phyloP scores from a whole-genome alignment of 2,113 vertebrate species.

The Rhinolophus ferrumequinum region DNA sequence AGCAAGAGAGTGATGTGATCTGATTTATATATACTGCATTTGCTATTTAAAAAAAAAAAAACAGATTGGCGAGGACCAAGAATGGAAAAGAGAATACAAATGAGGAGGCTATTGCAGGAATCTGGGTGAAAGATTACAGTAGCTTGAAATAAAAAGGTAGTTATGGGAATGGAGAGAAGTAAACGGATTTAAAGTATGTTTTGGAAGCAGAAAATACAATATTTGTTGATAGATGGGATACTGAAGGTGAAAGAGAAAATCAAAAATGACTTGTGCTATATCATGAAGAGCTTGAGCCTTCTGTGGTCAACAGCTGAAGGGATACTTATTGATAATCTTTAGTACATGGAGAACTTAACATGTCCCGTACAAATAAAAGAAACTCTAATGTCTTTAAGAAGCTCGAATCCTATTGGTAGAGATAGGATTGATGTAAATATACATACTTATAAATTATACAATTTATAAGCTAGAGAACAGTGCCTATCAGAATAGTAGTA shows the following conservation, averaged over 20 bases:
- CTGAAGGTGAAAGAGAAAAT: background rate
- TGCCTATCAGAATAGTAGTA: background rate
- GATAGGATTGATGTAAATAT: background rate
- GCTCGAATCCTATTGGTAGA: background rate
- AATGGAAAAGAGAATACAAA: background rate
- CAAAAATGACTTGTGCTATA: background rate
- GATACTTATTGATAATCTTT: background rate
- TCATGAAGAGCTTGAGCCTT: background rate
- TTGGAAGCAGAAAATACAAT: conserved; percentile 6
- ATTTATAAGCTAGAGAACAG: background rate
- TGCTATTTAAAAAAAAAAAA: background rate
- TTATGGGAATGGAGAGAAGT: background rate
- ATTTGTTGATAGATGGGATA: background rate
- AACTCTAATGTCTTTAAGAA: background rate
- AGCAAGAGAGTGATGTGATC: background rate
- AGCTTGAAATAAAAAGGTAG: background rate
- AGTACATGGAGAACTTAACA: background rate
- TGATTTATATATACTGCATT: background rate
- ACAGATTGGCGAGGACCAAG: background rate
- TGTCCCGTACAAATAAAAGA: background rate
- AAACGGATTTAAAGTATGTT: background rate
- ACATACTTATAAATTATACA: background rate
- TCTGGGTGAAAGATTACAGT: background rate
- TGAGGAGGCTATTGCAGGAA: background rate
- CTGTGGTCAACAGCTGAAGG: background rate